Percentiles rank a stretch among this genome's conserved stretches.
Conservation (phyloP, 92 coral and sea anemone species). For the Parazoanthus swiftii region DNA sequence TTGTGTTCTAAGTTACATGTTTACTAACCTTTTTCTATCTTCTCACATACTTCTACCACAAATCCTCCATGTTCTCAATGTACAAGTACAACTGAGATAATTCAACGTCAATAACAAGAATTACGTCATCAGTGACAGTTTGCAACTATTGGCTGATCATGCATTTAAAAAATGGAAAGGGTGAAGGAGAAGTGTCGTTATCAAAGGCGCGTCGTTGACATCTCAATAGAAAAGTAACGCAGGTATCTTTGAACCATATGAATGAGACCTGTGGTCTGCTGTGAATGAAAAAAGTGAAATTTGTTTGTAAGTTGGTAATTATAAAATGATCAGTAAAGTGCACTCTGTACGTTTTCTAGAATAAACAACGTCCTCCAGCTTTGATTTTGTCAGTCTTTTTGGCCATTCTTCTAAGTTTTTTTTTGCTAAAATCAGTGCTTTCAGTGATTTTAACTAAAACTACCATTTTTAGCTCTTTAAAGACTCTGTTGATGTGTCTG, state of each 20-base stretch:
- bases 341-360: background rate
- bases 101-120: background rate
- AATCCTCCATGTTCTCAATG: background rate
- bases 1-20: too few relatives aligned
- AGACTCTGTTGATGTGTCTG: too few relatives aligned
- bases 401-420: too few relatives aligned
- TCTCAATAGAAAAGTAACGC: background rate
- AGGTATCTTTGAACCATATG: background rate
- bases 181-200: background rate
- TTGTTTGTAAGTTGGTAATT: background rate
- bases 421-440: too few relatives aligned
- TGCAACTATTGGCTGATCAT: background rate
- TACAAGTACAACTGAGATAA: background rate
- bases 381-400: too few relatives aligned
- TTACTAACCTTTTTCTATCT: background rate
- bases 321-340: too few relatives aligned
- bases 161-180: background rate
- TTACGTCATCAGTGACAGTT: slow-evolving; percentile 13
- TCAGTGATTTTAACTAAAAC: too few relatives aligned
- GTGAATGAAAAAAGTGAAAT: background rate
- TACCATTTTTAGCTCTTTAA: too few relatives aligned
- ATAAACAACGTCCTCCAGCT: too few relatives aligned
- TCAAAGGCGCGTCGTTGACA: background rate
- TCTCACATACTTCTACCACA: background rate
- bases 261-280: background rate